Evolutionary conservation across 2,888 invertebrate genomes (phyloP), one percentile per base, ranked within the genome.

Genomic region (Drosophila stalkeri): DNA sequence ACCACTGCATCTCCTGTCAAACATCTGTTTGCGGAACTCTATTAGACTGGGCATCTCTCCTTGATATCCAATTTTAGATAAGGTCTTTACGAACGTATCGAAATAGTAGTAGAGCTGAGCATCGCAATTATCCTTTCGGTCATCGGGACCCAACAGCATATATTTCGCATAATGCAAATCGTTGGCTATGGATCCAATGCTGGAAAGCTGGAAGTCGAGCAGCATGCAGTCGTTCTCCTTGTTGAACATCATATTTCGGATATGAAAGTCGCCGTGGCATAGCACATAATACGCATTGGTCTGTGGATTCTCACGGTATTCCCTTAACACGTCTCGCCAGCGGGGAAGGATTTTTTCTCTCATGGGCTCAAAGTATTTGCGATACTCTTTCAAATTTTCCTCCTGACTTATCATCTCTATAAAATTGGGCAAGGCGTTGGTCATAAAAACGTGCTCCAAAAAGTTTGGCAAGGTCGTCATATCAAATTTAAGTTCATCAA

Each of bases 261-360:
- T 6, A 64, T 91, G 90, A 31, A 75, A 89, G 56, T 91, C 91
- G 0, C 90, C 91, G 64, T 91, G 91, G 44, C 81, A 81, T 3
- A 91, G 75, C 3, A 88, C 89, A 57, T 90, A 90, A 18, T 69
- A 71, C 0, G 61, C 57, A 51, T 83, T 52, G 0, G 57, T 16
- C 7, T 71, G 67, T 5, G 55, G 80, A 20, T 80, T 82, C 0
- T 64, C 69, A 20, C 86, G 49, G 80, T 63, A 76, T 80, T 91
- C n/a, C 23, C 54, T 72, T 2, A 80, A 12, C 2, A 62, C 37
- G 0, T 71, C 56, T 0, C 27, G 33, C 59, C 75, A 75, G 7
- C 72, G 56, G 8, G 61, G 16, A 1, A 70, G 2, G 0, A 86
- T 8, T 2, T 67, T 65, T 1, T 72, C 57, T 27, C 75, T 46